Base-by-base conservation (phyloP, 2,888 invertebrate genomes). In the Cordilura impudica region DNA sequence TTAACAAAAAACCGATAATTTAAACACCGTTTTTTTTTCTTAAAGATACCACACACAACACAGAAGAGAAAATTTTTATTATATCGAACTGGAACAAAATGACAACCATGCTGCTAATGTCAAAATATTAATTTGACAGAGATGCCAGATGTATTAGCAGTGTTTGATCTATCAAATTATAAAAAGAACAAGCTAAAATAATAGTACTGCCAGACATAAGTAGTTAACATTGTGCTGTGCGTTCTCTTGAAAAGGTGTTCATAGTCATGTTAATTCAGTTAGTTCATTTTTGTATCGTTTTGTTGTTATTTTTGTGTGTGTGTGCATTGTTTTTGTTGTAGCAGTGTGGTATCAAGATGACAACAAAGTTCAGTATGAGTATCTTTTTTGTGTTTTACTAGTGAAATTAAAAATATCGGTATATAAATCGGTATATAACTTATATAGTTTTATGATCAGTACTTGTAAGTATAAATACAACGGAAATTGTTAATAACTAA, bases 131-230 rank as follows among this genome's bases (percentile, higher is more conserved):
- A n/a, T 21, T 18, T 60, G 0, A 6, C 7, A 5, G 43, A 16
- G 73, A 39, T 73, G 73, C 73, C 73, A 66, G 4, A 51, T 45
- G 2, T 7, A 10, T n/a, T 10, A 14, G 8, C 35, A 6, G 12
- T 21, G n/a, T 29, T 53, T 43, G 53, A 71, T 61, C 61, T 39
- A 39, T 39, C 35, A 39, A 39, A n/a, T 39, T 12, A n/a, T n/a
- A 39, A 4, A n/a, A 39, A 39, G 35, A 39, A n/a, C 35, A 39
- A 39, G 35, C 35, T 12, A 12, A 12, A 2, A 39, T 4, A 3
- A 35, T 2, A 39, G 35, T 39, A 39, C 4, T 39, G 35, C 35
- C 35, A 39, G 1, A n/a, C n/a, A n/a, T 7, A 12, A 39, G n/a
- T n/a, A 4, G 12, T 35, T 1, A 39, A 12, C 12, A 39, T 39